Evolutionary conservation across 92 coral and sea anemone species (phyloP), one percentile per base, ranked within the genome.

Genomic region (Siderastrea siderea): DNA sequence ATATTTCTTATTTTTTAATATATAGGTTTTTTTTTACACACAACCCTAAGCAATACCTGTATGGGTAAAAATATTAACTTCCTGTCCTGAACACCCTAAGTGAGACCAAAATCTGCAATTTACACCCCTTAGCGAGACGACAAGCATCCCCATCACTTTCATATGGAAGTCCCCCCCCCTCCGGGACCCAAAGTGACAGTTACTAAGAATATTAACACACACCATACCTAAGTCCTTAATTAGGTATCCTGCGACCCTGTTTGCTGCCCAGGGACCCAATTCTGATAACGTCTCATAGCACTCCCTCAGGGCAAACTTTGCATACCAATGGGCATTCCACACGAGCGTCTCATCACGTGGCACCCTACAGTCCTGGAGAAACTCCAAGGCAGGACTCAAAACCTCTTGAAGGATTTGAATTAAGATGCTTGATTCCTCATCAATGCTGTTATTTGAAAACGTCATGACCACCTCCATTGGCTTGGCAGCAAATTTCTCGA

Each of bases 261-360:
- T 83, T 19, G 96, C 93, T 71, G 99, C 96, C 92, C 95, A 95
- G 11, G 94, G 88, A 2, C 99, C 98, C 70, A 98, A 68, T 26
- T 90, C 94, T 11, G 80, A 79, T 38, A 96, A 83, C 0, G 92
- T 96, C 54, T 95, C 93, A 6, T 73, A 11, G 65, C 99, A 98
- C 51, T 98, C 99, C 26, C 95, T 86, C 11, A 91, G 64, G 3
- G 89, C 88, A 76, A 55, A 79, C 73, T 89, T 95, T 43, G 93
- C 91, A 51, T 55, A 87, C 58, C 85, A 70, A 71, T 90, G 78
- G 54, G 93, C 94, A 55, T 70, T 65, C 70, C 60, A 8, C 52
- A 47, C 15, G 13, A 8, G 77, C 15, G 59, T 60, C 9, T 26
- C 38, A 26, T 70, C 74, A 11, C 78, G 78, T 3, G 15, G 47